Conservation (phyloP, 2,797 vertebrate species). For the Aplochiton taeniatus region DNA sequence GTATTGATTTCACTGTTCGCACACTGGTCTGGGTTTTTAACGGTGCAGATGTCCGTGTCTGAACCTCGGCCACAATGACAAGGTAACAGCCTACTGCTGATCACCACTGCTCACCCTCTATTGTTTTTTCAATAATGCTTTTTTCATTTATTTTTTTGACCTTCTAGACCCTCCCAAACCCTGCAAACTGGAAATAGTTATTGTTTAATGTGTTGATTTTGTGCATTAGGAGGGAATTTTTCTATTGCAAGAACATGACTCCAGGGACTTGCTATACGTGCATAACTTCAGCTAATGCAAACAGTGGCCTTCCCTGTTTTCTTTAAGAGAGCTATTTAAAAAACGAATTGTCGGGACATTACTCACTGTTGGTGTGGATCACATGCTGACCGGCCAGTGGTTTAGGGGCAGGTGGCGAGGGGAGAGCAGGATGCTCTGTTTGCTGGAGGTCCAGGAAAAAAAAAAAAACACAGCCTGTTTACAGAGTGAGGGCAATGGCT, state of each 20-base stretch:
- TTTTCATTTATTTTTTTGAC: constrained; percentile 2
- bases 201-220: neutral
- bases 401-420: constrained; percentile 25
- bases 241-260: too few relatives aligned
- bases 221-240: too few relatives aligned
- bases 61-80: constrained; percentile 63
- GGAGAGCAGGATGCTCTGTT: constrained; percentile 21
- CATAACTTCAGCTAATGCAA: neutral
- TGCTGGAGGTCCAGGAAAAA: constrained; percentile 45
- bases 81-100: constrained; percentile 36
- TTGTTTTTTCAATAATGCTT: constrained; percentile 40
- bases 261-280: too few relatives aligned
- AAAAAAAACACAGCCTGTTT: constrained; percentile 57
- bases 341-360: constrained; percentile 24
- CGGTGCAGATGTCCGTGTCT: constrained; percentile 61
- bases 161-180: too few relatives aligned
- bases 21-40: constrained; percentile 56
- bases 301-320: constrained; percentile 50
- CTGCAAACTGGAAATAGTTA: neutral
- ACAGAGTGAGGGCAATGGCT: constrained; percentile 68
- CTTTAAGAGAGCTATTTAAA: constrained; percentile 44
- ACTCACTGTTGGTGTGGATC: constrained; percentile 40
- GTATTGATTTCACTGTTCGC: constrained; percentile 80
- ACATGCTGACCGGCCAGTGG: constrained; percentile 37
- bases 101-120: constrained; percentile 43